A percentile compares a stretch with the other conserved stretches of the same genome.
These are phyloP conservation scores for Oophaga pumilio DNA, from an alignment of 2,113 vertebrate genomes.

Conservation along the genomic window DNA sequence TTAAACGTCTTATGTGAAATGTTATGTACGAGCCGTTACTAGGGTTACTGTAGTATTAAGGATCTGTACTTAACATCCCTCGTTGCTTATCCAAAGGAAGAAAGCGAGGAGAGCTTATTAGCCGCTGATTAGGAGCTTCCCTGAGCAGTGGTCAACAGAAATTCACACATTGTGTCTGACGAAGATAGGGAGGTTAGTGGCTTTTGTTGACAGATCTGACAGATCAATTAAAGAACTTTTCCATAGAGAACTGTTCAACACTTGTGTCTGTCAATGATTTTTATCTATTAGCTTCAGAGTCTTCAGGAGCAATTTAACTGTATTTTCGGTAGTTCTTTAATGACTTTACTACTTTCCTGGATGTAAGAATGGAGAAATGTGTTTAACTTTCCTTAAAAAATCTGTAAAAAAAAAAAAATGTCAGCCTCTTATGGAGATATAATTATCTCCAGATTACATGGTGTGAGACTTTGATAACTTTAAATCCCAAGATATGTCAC, in stretches of 20 bases:
- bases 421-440: too few relatives aligned
- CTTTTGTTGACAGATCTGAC: slow-evolving; percentile 5
- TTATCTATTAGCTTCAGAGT: neutral
- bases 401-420: neutral
- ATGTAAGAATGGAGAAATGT: neutral
- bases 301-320: neutral
- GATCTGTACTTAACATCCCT: slow-evolving; percentile 6
- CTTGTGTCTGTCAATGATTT: neutral
- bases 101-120: neutral
- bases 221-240: slow-evolving; percentile 12
- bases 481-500: neutral
- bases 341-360: neutral
- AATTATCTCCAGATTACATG: neutral
- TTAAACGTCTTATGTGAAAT: neutral
- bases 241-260: neutral
- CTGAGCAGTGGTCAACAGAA: slow-evolving; percentile 1
- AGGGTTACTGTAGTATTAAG: slow-evolving; percentile 38
- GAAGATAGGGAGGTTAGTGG: neutral
- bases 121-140: neutral
- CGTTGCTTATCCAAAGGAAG: slow-evolving; percentile 15
- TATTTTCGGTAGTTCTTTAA: neutral
- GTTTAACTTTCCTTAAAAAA: neutral
- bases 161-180: neutral
- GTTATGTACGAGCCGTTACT: slow-evolving; percentile 27
- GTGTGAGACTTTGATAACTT: neutral